A percentile compares a stretch with the other conserved stretches of the same genome.
phyloP scores from a whole-genome alignment of 2,113 vertebrate species.

The Paratilapia polleni region DNA sequence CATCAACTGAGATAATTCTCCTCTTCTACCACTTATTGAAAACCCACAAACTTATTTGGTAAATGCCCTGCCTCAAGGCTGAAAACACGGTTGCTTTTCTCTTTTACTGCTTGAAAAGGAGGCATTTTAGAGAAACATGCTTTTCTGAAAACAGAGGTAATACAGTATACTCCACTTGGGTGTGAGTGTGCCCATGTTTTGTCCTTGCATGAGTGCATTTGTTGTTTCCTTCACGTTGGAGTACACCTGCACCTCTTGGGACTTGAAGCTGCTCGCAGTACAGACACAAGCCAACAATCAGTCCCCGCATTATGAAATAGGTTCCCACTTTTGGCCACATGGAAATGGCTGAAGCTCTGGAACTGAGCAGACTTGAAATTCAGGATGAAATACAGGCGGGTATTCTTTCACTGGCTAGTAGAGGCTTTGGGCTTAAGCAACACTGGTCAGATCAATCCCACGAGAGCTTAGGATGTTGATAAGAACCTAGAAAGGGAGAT shows the following conservation, averaged over 20 bases:
- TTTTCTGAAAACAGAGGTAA: background rate
- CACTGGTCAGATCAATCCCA: conserved; percentile 6
- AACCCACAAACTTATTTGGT: background rate
- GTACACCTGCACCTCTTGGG: conserved; percentile 14
- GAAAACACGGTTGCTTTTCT: background rate
- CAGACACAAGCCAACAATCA: background rate
- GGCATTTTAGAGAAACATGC: background rate
- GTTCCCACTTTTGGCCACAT: conserved; percentile 6
- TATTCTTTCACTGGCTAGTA: background rate
- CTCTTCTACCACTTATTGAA: background rate
- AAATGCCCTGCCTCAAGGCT: background rate
- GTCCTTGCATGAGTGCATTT: background rate
- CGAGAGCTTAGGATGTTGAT: background rate
- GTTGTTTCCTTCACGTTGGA: conserved; percentile 8
- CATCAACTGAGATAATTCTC: background rate
- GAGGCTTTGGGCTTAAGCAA: conserved; percentile 6
- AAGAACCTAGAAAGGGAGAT: conserved; percentile 4
- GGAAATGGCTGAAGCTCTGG: background rate
- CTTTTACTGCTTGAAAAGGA: background rate
- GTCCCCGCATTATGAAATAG: conserved; percentile 32
- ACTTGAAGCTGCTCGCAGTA: conserved; percentile 19
- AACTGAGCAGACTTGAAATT: background rate
- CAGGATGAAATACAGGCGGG: background rate
- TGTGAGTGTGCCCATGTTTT: background rate
- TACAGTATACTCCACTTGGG: background rate